phyloP scores from a whole-genome alignment of 1,140 invertebrate genomes.

The Pygmarrhopalites habei region DNA sequence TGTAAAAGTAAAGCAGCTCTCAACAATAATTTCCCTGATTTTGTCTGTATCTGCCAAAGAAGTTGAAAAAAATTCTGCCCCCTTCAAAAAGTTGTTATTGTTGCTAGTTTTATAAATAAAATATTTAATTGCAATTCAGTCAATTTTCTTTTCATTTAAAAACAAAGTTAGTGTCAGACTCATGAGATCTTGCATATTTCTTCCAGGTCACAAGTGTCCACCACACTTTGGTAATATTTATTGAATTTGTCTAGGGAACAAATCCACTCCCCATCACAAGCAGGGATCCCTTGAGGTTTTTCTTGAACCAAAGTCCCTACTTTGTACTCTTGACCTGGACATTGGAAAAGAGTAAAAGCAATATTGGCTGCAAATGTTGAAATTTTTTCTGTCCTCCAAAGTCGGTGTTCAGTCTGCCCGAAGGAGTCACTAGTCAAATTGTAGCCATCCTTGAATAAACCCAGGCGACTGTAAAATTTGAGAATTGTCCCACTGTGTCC shows the following conservation, averaged over 20 bases:
- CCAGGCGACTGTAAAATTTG: slow-evolving; percentile 67
- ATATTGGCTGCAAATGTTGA: slow-evolving; percentile 78
- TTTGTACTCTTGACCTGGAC: slow-evolving; percentile 38
- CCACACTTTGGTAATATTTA: not conserved
- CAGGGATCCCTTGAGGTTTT: slow-evolving; percentile 11
- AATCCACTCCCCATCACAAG: slow-evolving; percentile 19
- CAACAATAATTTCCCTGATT: not conserved
- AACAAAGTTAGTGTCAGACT: no score
- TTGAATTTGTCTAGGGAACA: slow-evolving; percentile 26
- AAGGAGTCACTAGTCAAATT: slow-evolving; percentile 58
- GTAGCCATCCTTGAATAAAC: slow-evolving; percentile 61
- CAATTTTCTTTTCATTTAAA: no score
- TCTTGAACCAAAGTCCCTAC: slow-evolving; percentile 32
- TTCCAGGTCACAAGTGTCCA: slow-evolving; percentile 31
- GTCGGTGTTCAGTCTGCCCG: slow-evolving; percentile 46
- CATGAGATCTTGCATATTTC: slow-evolving; percentile 20
- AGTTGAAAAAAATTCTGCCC: no score
- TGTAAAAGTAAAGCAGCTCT: slow-evolving; percentile 3
- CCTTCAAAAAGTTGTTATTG: no score
- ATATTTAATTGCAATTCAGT: no score
- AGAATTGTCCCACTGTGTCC: slow-evolving; percentile 79
- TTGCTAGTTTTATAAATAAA: no score
- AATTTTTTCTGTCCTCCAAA: slow-evolving; percentile 68
- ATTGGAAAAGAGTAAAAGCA: slow-evolving; percentile 71
- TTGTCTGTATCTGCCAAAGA: slow-evolving; percentile 7